Conservation (phyloP, 2,888 invertebrate genomes). For the Gandaritis pyraliata region DNA sequence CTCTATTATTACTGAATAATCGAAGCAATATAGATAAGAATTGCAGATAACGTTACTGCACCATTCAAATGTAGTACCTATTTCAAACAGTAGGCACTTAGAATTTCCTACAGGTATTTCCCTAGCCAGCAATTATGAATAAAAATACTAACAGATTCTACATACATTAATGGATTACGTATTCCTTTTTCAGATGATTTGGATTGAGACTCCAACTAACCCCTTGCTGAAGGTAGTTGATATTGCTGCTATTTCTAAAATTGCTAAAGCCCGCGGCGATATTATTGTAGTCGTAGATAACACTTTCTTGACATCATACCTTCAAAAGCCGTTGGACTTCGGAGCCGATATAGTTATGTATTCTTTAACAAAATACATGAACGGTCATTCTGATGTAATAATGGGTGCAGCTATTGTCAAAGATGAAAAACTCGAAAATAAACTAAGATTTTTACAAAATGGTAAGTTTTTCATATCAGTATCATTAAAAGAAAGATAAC, state of each 20-base stretch:
- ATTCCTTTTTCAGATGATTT: constrained; percentile 86
- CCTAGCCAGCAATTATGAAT: neutral
- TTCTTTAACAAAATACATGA: constrained; percentile 98
- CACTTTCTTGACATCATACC: constrained; percentile 95
- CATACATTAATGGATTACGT: too few relatives aligned
- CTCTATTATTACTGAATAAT: constrained; percentile 33
- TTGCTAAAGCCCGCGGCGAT: constrained; percentile 80
- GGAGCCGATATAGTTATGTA: constrained; percentile 97
- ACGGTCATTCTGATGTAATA: constrained; percentile 98
- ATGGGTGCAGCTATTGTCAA: constrained; percentile 96
- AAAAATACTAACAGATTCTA: neutral
- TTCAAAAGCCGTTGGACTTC: constrained; percentile 94
- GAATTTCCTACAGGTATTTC: neutral
- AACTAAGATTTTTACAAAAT: constrained; percentile 94
- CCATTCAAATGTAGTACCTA: constrained; percentile 3
- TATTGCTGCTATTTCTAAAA: constrained; percentile 88
- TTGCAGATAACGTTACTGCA: constrained; percentile 33
- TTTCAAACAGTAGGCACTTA: neutral
- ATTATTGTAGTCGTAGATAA: constrained; percentile 94
- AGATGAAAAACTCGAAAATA: constrained; percentile 87
- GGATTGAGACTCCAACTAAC: constrained; percentile 99
- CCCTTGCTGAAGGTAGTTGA: constrained; percentile 96
- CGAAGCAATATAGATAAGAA: constrained; percentile 39
- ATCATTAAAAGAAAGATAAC: too few relatives aligned
- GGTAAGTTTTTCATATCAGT: constrained; percentile 73